Evolutionary conservation across 1,140 invertebrate genomes (phyloP), one percentile per base, ranked within the genome.

Genomic region (Ctenoplectra terminalis): DNA sequence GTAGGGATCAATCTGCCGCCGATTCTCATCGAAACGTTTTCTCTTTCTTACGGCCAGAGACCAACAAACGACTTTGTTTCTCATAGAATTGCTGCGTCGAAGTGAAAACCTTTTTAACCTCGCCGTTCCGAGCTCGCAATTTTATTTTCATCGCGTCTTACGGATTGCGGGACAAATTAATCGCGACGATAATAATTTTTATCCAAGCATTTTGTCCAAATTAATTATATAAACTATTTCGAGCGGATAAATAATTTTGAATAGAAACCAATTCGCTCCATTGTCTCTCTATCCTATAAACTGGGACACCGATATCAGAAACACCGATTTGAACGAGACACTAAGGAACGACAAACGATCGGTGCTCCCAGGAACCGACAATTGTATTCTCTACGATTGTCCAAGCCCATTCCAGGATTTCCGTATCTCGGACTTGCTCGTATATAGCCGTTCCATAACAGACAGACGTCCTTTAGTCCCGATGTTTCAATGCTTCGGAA

Each of bases 21-120:
- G 52, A 81, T 81, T 58, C 61, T 48, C 72, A n/a, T 79, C 46
- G 77, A 37, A 66, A 40, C 71, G 60, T 58, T 81, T 54, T 40
- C 61, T 48, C 61, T 34, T 15, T 58, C 50, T 58, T 43, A 26
- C 11, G 34, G 67, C 66, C 67, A 60, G 67, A 63, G 9, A 61
- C 20, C 69, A 61, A 26, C n/a, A 13, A 4, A 20, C 26, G 40
- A 20, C 69, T 61, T 73, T 73, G 46, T 73, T 80, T 54, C 69
- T 11, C 77, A 26, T 34, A 29, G 40, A 56, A 78, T 58, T 58
- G 26, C 66, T 20, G 8, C 50, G 37, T 77, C 40, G 43, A 26
- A n/a, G 48, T 56, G 74, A 46, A 40, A 56, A 69, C 23, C 29
- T 58, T 37, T 52, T 77, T 77, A 43, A 69, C 34, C 74, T 43